Conservation (phyloP, 2,888 invertebrate species). For the Microplitis manilae region DNA sequence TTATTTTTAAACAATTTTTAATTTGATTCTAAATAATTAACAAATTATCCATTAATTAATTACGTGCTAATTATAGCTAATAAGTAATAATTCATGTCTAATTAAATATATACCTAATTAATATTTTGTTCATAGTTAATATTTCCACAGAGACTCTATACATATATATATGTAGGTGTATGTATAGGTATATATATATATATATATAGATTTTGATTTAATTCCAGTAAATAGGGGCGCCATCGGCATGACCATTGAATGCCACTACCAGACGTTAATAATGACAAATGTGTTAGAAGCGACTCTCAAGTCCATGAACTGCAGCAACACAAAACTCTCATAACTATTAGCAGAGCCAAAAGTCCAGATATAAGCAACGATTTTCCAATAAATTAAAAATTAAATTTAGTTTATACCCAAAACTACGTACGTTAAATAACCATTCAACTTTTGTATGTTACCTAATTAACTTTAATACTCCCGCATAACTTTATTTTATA, state of each 20-base stretch:
- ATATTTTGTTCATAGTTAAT: too few relatives aligned
- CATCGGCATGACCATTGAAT: constrained; percentile 61
- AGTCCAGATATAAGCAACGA: background rate
- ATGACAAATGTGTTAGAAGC: constrained; percentile 50
- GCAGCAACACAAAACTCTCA: background rate
- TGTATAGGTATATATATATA: constrained; percentile 22
- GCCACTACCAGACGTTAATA: constrained; percentile 46
- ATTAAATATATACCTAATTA: too few relatives aligned
- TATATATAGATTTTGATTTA: constrained; percentile 61
- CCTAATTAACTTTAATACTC: background rate
- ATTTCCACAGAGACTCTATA: too few relatives aligned
- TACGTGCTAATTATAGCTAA: too few relatives aligned
- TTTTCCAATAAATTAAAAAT: background rate
- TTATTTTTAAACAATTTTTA: too few relatives aligned
- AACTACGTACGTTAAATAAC: background rate
- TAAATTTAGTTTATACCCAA: background rate
- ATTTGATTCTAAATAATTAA: too few relatives aligned
- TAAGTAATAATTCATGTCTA: too few relatives aligned
- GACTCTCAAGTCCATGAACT: background rate
- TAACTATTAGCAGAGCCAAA: constrained; percentile 22
- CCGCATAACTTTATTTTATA: background rate
- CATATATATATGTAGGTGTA: too few relatives aligned
- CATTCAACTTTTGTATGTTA: background rate
- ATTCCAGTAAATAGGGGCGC: constrained; percentile 65
- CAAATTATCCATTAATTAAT: too few relatives aligned